Evolutionary conservation across 2,797 vertebrate species (phyloP), one percentile per base, ranked within the genome.

Genomic region (Balearica regulorum): DNA sequence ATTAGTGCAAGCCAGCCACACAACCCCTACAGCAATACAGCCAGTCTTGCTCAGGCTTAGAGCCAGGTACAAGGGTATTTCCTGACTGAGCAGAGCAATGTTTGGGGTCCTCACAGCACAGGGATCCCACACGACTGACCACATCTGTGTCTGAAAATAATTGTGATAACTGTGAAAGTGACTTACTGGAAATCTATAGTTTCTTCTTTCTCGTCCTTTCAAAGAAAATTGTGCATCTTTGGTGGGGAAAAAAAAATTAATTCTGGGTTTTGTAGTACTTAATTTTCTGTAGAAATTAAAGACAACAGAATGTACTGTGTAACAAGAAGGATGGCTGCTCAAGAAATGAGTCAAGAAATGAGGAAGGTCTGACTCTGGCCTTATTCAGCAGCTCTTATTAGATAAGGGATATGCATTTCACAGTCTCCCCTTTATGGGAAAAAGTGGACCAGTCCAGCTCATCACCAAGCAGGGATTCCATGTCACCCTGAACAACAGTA

Each of bases 361-460:
- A 54, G 28, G 12, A 33, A 60, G 51, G 14, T 62, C 79, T 82
- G 20, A 29, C 33, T 76, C 61, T 60, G 22, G 33, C 10, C 33
- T 71, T 25, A 58, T 29, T 65, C 54, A 65, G 20, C 15, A 82
- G 5, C 19, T 58, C 25, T 58, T 44, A 54, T 57, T 83, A 72
- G 61, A 85, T 58, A 64, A 65, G 5, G 15, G 22, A 46, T 39
- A 46, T 44, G 15, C 5, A 54, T 84, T 80, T 76, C 15, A 49
- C 39, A 46, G 11, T 46, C 53, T 68, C 19, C 8, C 0, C 1
- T 68, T 81, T 31, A 0, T 2, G 12, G 5, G 8, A 62, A 78
- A 65, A 86, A 37, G 13, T 57, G 11, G 11, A 22, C 26, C 21
- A 68, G 6, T 46, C 5, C 28, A 69, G 11, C 28, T 89, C 16